Conservation (phyloP, 2,797 vertebrate genomes). For the Sciaenops ocellatus region DNA sequence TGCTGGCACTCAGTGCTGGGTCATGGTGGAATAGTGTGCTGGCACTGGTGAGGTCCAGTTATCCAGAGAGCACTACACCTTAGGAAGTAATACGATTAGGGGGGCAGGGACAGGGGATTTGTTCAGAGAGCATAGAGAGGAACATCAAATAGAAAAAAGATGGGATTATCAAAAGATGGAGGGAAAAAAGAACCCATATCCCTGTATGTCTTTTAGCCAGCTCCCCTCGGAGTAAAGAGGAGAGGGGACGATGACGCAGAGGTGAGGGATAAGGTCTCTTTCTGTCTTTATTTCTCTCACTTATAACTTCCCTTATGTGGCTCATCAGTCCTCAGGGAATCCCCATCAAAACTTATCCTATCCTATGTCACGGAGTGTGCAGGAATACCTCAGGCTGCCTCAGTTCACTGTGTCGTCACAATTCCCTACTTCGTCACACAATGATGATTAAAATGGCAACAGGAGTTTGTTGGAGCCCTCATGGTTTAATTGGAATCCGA, state of each 20-base stretch:
- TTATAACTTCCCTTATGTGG: conserved; percentile 16
- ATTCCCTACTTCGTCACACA: conserved; percentile 5
- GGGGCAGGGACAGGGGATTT: conserved; percentile 77
- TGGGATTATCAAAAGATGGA: conserved; percentile 76
- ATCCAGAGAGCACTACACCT: conserved; percentile 74
- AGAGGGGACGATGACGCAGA: conserved; percentile 36
- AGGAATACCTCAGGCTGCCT: conserved; percentile 7
- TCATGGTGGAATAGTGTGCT: conserved; percentile 34
- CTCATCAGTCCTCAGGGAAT: conserved; percentile 28
- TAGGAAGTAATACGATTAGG: conserved; percentile 83
- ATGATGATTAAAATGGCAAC: conserved; percentile 31
- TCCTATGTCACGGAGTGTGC: conserved; percentile 25
- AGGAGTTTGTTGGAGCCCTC: conserved; percentile 16
- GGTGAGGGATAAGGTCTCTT: conserved; percentile 19
- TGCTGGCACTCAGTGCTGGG: conserved; percentile 49
- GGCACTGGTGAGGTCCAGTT: conserved; percentile 70
- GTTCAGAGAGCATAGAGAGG: conserved; percentile 76
- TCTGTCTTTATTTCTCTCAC: conserved; percentile 32
- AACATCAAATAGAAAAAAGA: conserved; percentile 78
- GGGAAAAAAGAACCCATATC: conserved; percentile 50
- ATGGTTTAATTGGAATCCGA: conserved; percentile 21
- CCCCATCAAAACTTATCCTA: conserved; percentile 26
- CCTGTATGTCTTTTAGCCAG: conserved; percentile 54
- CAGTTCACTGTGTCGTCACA: background rate
- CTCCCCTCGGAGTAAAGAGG: conserved; percentile 42